Percentiles rank a stretch among this genome's conserved stretches.
Conservation (phyloP, 1,140 invertebrate genomes). For the Limonius californicus region DNA sequence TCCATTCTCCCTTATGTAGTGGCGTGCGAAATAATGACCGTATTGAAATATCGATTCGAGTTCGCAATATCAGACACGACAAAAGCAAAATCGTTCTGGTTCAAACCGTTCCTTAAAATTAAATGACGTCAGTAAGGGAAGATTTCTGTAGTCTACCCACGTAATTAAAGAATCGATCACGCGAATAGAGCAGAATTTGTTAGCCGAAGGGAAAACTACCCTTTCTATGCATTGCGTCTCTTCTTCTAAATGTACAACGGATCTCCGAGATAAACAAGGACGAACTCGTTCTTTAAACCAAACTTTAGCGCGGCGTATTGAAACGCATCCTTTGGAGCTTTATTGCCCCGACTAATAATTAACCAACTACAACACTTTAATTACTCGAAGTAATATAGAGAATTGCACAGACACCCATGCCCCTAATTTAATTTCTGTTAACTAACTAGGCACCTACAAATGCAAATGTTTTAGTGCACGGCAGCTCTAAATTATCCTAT, state of each 20-base stretch:
- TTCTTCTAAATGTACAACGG: neutral
- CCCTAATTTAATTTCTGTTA: too few species aligned
- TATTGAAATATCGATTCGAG: too few species aligned
- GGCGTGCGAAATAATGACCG: too few species aligned
- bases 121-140: conserved; percentile 19
- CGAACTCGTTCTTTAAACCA: too few species aligned
- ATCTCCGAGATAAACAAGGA: neutral
- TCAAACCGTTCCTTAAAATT: conserved; percentile 10
- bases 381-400: too few species aligned
- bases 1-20: too few species aligned
- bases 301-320: neutral
- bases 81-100: too few species aligned
- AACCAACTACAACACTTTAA: conserved; percentile 10
- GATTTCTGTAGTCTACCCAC: conserved; percentile 24
- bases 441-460: too few species aligned
- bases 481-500: too few species aligned
- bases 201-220: conserved; percentile 11
- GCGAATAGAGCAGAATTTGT: conserved; percentile 23
- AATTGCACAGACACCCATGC: too few species aligned
- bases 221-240: neutral
- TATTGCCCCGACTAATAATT: conserved; percentile 13
- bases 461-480: too few species aligned
- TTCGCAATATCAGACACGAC: too few species aligned
- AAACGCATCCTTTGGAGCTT: neutral
- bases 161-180: conserved; percentile 28